Conservation (phyloP, 2,797 vertebrate species). For the Poeciliopsis infans region DNA sequence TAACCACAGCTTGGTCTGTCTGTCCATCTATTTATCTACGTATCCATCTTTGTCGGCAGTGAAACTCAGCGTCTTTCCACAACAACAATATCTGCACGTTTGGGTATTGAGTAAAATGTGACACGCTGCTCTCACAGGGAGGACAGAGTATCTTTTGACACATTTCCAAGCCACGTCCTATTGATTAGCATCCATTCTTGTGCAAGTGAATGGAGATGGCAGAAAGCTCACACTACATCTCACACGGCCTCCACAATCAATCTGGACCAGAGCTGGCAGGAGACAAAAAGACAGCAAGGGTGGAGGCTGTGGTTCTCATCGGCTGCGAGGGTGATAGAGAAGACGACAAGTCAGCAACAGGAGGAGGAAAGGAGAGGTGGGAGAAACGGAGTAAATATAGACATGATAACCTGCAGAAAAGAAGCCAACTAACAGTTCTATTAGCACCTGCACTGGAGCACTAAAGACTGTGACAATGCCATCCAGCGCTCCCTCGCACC, state of each 20-base stretch:
- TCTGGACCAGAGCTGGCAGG: constrained; percentile 32
- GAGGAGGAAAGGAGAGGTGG: not conserved
- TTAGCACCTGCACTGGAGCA: constrained; percentile 45
- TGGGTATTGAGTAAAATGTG: constrained; percentile 14
- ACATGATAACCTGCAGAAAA: constrained; percentile 36
- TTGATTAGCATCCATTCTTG: constrained; percentile 76
- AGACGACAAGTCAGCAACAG: not conserved
- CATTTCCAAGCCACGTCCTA: constrained; percentile 54
- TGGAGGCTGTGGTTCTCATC: constrained; percentile 18
- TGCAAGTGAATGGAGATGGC: constrained; percentile 59
- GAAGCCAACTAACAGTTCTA: constrained; percentile 38
- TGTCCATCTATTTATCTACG: not conserved
- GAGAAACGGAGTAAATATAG: constrained; percentile 19
- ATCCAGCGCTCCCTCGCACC: constrained; percentile 50
- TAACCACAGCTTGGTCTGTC: not conserved
- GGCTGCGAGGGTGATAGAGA: constrained; percentile 17
- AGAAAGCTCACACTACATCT: constrained; percentile 46
- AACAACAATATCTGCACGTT: constrained; percentile 7
- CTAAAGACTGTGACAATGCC: constrained; percentile 49
- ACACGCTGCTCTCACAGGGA: constrained; percentile 38
- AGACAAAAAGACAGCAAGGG: constrained; percentile 16
- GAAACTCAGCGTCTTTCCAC: not conserved
- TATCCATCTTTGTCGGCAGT: not conserved
- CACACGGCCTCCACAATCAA: constrained; percentile 50
- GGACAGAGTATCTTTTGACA: constrained; percentile 53